phyloP scores from a whole-genome alignment of 2,888 invertebrate genomes.

The Hyposoter didymator region DNA sequence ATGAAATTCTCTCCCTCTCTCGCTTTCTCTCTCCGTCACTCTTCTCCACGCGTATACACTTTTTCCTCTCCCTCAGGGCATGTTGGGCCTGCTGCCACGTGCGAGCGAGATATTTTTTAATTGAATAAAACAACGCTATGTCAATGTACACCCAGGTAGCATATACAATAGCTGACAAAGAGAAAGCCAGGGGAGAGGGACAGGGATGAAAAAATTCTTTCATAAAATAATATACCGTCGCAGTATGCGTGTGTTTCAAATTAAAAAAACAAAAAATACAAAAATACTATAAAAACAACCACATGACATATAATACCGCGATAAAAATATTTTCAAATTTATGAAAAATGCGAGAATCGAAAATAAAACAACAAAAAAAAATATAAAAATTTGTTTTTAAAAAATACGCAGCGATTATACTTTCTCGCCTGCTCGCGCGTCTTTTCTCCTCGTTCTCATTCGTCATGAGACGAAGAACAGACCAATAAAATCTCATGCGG shows the following conservation, averaged over 20 bases:
- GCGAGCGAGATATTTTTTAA: slow-evolving; percentile 57
- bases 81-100: slow-evolving; percentile 47
- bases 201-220: slow-evolving; percentile 38
- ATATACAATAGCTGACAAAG: slow-evolving; percentile 32
- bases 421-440: too few species aligned
- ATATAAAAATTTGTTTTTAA: background rate
- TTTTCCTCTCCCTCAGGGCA: slow-evolving; percentile 13
- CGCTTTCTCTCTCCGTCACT: background rate
- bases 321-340: slow-evolving; percentile 4
- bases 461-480: background rate
- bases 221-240: slow-evolving; percentile 27
- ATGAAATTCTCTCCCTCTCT: slow-evolving; percentile 25
- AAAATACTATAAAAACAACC: background rate
- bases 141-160: slow-evolving; percentile 46
- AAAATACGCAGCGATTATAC: background rate
- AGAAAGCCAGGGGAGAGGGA: background rate
- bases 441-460: background rate
- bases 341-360: background rate
- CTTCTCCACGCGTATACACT: background rate
- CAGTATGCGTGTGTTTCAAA: slow-evolving; percentile 17
- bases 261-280: background rate
- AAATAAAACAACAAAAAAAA: background rate
- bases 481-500: background rate
- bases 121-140: slow-evolving; percentile 52
- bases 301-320: background rate